Conservation (phyloP, 2,797 vertebrate genomes). For the Chelon labrosus region DNA sequence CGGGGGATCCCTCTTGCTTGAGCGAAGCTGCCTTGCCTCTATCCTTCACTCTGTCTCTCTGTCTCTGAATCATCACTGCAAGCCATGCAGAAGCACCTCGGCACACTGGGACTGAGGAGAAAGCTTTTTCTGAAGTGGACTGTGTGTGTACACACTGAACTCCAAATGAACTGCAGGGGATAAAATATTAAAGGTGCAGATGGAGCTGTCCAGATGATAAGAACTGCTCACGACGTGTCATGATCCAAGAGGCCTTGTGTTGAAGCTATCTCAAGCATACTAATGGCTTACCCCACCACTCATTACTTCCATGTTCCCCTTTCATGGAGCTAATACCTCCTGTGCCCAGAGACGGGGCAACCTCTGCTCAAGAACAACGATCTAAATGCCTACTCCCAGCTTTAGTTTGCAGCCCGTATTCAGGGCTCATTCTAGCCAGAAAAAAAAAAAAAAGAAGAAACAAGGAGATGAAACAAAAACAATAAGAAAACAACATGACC, state of each 20-base stretch:
- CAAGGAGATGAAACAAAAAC: not conserved
- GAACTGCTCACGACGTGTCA: slow-evolving; percentile 96
- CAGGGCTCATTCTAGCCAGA: slow-evolving; percentile 34
- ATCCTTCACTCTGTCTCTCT: slow-evolving; percentile 87
- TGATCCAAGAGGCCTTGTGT: slow-evolving; percentile 95
- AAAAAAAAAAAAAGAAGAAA: slow-evolving; percentile 19
- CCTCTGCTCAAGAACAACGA: slow-evolving; percentile 77
- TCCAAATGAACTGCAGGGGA: slow-evolving; percentile 93
- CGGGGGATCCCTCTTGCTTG: slow-evolving; percentile 86
- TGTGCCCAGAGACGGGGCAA: slow-evolving; percentile 86
- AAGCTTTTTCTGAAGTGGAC: slow-evolving; percentile 87
- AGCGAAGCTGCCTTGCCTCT: slow-evolving; percentile 62
- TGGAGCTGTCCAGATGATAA: slow-evolving; percentile 98
- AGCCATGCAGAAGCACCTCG: slow-evolving; percentile 93
- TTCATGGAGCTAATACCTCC: slow-evolving; percentile 96
- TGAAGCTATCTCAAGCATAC: slow-evolving; percentile 95
- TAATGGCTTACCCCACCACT: slow-evolving; percentile 91
- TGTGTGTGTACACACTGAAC: slow-evolving; percentile 92
- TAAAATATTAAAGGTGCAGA: slow-evolving; percentile 99
- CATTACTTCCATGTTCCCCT: slow-evolving; percentile 95
- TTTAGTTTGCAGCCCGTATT: slow-evolving; percentile 58
- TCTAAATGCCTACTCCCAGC: slow-evolving; percentile 74
- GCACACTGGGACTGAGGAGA: slow-evolving; percentile 91
- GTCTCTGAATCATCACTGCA: slow-evolving; percentile 91
- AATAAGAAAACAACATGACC: slow-evolving; percentile 43